phyloP scores from a whole-genome alignment of 2,113 vertebrate genomes.

The Catharus fuscescens region DNA sequence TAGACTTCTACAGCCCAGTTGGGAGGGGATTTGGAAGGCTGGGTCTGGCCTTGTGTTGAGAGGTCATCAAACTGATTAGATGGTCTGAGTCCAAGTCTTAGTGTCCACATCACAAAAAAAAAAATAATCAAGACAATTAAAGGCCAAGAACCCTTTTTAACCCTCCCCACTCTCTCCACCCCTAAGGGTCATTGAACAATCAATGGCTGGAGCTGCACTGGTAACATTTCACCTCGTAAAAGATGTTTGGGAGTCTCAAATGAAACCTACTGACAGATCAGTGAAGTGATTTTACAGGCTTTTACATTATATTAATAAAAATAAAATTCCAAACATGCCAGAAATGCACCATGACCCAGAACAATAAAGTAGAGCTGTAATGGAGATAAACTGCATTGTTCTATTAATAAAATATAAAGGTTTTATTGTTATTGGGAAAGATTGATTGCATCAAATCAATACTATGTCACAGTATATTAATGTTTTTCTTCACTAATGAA shows the following conservation, averaged over 20 bases:
- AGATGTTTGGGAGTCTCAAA: background rate
- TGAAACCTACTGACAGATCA: background rate
- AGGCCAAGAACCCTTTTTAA: background rate
- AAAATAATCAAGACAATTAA: background rate
- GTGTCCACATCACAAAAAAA: background rate
- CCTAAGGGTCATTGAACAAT: background rate
- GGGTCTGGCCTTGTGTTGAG: background rate
- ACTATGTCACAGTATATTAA: slow-evolving; percentile 53
- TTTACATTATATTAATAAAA: slow-evolving; percentile 59
- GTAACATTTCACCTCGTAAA: slow-evolving; percentile 41
- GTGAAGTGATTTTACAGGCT: slow-evolving; percentile 21
- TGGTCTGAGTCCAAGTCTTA: background rate
- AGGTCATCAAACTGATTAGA: background rate
- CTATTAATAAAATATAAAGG: slow-evolving; percentile 72
- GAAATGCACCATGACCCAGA: slow-evolving; percentile 40
- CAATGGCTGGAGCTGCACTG: background rate
- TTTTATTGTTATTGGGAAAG: slow-evolving; percentile 66
- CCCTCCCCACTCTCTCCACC: background rate
- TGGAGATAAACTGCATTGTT: slow-evolving; percentile 47
- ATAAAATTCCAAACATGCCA: slow-evolving; percentile 28
- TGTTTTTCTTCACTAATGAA: slow-evolving; percentile 55
- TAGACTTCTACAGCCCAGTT: background rate
- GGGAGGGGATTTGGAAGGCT: background rate
- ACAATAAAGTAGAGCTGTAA: slow-evolving; percentile 53
- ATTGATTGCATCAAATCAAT: slow-evolving; percentile 67